These are phyloP conservation scores for Hyposmocoma kahamanoa DNA, from an alignment of 1,140 invertebrate species.

Conservation along the genomic window DNA sequence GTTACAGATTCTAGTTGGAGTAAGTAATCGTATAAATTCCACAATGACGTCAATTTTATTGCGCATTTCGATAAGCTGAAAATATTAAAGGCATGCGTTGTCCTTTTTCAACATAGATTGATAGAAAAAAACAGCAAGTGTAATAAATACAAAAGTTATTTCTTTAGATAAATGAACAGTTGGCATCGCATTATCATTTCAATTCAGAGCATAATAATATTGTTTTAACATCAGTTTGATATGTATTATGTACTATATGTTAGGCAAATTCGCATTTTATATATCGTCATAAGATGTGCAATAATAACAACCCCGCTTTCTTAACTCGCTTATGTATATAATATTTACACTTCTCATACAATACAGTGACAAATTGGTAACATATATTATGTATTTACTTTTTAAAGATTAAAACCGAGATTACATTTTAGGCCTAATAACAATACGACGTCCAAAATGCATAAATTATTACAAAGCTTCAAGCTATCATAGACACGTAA, in stretches of 20 bases:
- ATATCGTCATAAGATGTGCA: conserved; percentile 46
- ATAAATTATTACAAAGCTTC: conserved; percentile 9
- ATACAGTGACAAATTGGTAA: conserved; percentile 49
- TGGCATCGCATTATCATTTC: conserved; percentile 45
- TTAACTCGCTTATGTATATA: conserved; percentile 27
- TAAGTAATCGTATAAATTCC: no score
- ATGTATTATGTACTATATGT: conserved; percentile 67
- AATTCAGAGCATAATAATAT: conserved; percentile 5
- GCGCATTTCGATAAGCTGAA: no score
- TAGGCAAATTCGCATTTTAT: conserved; percentile 31
- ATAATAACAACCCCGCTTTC: conserved; percentile 33
- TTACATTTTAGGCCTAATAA: conserved; percentile 43
- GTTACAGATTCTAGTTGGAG: no score
- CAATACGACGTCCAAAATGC: conserved; percentile 11
- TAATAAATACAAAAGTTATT: no score
- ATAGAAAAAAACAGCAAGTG: no score
- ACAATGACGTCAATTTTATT: no score
- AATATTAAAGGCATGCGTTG: no score
- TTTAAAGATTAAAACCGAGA: conserved; percentile 39
- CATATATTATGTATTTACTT: conserved; percentile 17
- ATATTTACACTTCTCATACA: conserved; percentile 32
- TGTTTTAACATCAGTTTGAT: conserved; percentile 33
- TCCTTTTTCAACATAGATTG: no score
- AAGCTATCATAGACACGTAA: no score
- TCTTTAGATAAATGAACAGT: conserved; percentile 36